Evolutionary conservation across 2,113 vertebrate species (phyloP), one percentile per base, ranked within the genome.

Genomic region (Rhinichthys klamathensis): DNA sequence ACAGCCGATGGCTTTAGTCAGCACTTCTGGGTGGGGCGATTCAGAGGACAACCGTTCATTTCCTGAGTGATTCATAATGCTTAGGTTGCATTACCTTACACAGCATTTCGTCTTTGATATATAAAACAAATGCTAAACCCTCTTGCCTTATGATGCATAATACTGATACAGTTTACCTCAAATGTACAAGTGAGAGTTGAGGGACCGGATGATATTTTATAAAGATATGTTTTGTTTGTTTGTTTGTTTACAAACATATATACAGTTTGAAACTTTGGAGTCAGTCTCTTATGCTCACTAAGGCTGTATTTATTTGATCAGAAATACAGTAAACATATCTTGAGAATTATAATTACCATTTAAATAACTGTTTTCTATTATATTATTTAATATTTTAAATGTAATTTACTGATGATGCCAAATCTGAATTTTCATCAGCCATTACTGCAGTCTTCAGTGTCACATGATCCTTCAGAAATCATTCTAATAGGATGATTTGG

Each of bases 11-110:
- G 89, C 92, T 93, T 92, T 91, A 93, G 92, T 95, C 95, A 95
- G 94, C 94, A 92, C 58, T 94, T 85, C 90, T 92, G 91, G 85
- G 86, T 85, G 92, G 93, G 92, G 93, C 92, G 94, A 92, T 94
- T 90, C 93, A 94, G 92, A 94, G 94, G 94, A 94, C 94, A 92
- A 91, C 92, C 88, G 89, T 92, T 94, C 93, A 94, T 95, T 95
- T 94, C 92, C 93, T 95, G 93, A 95, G 93, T 94, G 93, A 95
- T 95, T 94, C 92, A 93, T 94, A 93, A 92, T 92, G 91, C 92
- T 92, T 92, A 90, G 91, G 87, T 91, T 92, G 93, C 93, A 94
- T 93, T 94, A 92, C 89, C 89, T 91, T 86, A 80, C 80, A 89
- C 63, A 91, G 89, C 90, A 88, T 93, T 92, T 92, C 72, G 90